These are phyloP conservation scores for Diplolepis rosae DNA, from an alignment of 2,888 invertebrate genomes.

Conservation along the genomic window DNA sequence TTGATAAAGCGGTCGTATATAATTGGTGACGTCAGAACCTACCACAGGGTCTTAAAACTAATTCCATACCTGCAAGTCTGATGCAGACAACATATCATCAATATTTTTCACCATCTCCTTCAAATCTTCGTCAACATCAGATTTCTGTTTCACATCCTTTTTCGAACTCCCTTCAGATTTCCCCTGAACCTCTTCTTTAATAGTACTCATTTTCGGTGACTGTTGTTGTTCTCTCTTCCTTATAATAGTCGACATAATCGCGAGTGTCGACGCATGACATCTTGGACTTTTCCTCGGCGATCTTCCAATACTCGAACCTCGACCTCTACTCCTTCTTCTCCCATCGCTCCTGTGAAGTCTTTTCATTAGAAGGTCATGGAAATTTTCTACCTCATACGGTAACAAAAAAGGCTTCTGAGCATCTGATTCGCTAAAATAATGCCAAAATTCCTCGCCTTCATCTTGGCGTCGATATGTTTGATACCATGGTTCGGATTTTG, in stretches of 20 bases:
- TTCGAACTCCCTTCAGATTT: constrained; percentile 43
- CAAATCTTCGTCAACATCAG: constrained; percentile 65
- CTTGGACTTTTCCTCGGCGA: constrained; percentile 89
- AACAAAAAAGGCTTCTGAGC: constrained; percentile 80
- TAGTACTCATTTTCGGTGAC: constrained; percentile 42
- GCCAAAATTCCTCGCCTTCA: constrained; percentile 80
- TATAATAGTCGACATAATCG: constrained; percentile 79
- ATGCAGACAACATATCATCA: constrained; percentile 72
- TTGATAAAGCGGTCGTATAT: too few species aligned
- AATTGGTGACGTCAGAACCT: too few species aligned
- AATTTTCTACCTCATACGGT: constrained; percentile 83
- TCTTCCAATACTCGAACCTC: constrained; percentile 66
- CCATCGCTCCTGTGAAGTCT: constrained; percentile 43
- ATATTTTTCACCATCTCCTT: constrained; percentile 72
- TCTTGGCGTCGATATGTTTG: constrained; percentile 86
- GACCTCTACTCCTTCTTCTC: constrained; percentile 51
- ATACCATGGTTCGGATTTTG: constrained; percentile 85
- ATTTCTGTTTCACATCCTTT: constrained; percentile 51
- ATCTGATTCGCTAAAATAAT: constrained; percentile 77
- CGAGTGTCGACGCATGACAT: constrained; percentile 91
- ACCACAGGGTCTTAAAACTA: too few species aligned
- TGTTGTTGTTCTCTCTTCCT: constrained; percentile 66
- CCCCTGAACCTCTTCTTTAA: constrained; percentile 51
- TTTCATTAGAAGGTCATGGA: constrained; percentile 64
- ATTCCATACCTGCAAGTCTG: constrained; percentile 58